Base-by-base conservation (phyloP, 2,888 invertebrate genomes). In the Eristalis arbustorum region DNA sequence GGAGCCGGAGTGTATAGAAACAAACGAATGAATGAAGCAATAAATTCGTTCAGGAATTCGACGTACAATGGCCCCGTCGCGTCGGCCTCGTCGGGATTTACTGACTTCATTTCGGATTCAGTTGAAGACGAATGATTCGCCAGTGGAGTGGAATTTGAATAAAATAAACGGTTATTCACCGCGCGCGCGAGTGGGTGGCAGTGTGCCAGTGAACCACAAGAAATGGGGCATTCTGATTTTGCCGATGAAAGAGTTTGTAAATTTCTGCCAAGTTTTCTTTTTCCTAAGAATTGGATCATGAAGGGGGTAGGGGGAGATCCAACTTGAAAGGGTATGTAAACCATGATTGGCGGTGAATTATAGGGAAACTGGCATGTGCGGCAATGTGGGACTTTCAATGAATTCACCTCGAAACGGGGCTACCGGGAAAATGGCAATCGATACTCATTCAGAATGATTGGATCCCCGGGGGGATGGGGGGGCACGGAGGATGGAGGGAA, bases 111-210 rank as follows among this genome's bases (percentile, higher is more conserved):
- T 87, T 75, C 25, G 75, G 63, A 87, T 83, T 87, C 78, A 83
- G 71, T 67, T 37, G 68, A 78, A 83, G 78, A 78, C 79, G 82
- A 79, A 79, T 78, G 82, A 82, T 77, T 64, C 74, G 74, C 31
- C 72, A 61, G 62, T 37, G 62, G 23, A 78, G 78, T 87, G 67
- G 49, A 49, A 75, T 87, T 87, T 87, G 83, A 87, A 87, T 87
- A 87, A 83, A 87, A 83, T 83, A 87, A 87, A 87, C 83, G 78
- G 75, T 83, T 87, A 83, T 87, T 79, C 83, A 72, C 78, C 61
- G 64, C 31, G 59, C 18, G 42, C n/a, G 6, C 23, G 11, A 23
- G 14, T 10, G 37, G 13, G 49, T n/a, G 49, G 71, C 40, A 63
- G 61, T 67, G 42, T 59, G 31, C 59, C 42, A 37, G 40, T 13